phyloP scores from a whole-genome alignment of 2,797 vertebrate genomes.

The Acanthopagrus latus region DNA sequence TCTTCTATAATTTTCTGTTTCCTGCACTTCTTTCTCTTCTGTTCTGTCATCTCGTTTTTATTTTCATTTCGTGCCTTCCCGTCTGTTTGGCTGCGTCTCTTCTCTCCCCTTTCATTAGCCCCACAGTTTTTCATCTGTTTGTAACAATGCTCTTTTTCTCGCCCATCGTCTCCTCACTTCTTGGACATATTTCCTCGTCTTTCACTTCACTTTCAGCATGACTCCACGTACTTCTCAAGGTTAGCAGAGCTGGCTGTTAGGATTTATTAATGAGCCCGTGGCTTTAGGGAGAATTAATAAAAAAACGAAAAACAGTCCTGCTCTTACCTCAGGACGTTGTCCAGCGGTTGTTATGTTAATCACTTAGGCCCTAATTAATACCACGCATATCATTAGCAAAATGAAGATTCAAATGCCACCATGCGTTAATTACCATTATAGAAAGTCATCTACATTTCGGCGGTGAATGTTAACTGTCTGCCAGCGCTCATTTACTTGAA shows the following conservation, averaged over 20 bases:
- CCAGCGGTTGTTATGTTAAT: conserved; percentile 87
- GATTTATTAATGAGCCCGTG: conserved; percentile 77
- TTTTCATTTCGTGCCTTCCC: neutral
- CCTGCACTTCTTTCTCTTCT: neutral
- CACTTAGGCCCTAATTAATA: conserved; percentile 85
- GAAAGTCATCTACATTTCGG: conserved; percentile 71
- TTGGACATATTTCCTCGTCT: conserved; percentile 1
- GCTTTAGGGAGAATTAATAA: conserved; percentile 71
- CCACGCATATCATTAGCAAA: conserved; percentile 87
- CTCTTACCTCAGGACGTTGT: conserved; percentile 81
- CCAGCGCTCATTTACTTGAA: conserved; percentile 61
- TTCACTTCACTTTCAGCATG: conserved; percentile 44
- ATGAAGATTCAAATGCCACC: conserved; percentile 83
- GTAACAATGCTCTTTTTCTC: neutral
- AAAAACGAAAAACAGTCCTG: conserved; percentile 57
- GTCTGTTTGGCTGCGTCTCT: neutral
- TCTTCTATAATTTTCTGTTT: neutral
- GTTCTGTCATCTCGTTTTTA: neutral
- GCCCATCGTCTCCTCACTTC: neutral
- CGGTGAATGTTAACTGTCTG: conserved; percentile 75
- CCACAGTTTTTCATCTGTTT: neutral
- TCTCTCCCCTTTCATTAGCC: neutral
- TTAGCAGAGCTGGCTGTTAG: conserved; percentile 73
- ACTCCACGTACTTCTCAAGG: conserved; percentile 75
- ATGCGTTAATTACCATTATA: conserved; percentile 81